These are phyloP conservation scores for Misgurnus anguillicaudatus DNA, from an alignment of 2,113 vertebrate genomes.

Conservation along the genomic window DNA sequence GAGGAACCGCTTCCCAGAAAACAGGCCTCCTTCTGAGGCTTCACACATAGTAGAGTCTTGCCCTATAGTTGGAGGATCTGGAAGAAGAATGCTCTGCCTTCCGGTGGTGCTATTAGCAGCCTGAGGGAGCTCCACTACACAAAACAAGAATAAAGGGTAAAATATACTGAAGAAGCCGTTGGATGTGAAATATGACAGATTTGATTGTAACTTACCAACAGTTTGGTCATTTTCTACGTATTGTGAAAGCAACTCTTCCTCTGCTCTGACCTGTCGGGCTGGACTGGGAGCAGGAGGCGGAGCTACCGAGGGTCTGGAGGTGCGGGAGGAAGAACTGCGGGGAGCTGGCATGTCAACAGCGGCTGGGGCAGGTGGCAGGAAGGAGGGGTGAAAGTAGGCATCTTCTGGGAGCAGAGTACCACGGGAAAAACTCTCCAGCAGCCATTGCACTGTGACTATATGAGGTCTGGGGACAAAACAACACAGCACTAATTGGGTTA, in stretches of 20 bases:
- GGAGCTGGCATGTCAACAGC: conserved; percentile 67
- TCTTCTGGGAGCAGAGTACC: conserved; percentile 82
- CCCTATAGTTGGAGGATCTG: conserved; percentile 49
- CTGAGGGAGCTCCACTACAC: conserved; percentile 64
- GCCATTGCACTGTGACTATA: conserved; percentile 87
- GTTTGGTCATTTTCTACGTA: conserved; percentile 81
- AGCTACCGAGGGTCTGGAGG: conserved; percentile 55
- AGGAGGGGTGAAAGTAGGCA: conserved; percentile 79
- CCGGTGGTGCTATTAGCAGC: conserved; percentile 51
- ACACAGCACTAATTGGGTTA: background rate
- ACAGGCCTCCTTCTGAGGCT: conserved; percentile 79
- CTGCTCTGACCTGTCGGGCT: conserved; percentile 66
- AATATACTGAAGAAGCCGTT: too few relatives aligned
- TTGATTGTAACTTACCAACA: conserved; percentile 70
- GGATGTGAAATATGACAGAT: too few relatives aligned
- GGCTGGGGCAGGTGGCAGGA: conserved; percentile 74
- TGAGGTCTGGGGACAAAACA: conserved; percentile 77
- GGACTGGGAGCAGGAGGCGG: conserved; percentile 65
- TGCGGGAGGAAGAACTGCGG: conserved; percentile 49
- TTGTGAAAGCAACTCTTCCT: conserved; percentile 89
- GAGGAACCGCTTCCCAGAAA: conserved; percentile 82
- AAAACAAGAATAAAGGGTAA: background rate
- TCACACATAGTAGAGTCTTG: conserved; percentile 65
- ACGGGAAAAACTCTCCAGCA: conserved; percentile 86
- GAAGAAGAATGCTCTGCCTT: conserved; percentile 47